Conservation (phyloP, 2,888 invertebrate genomes). For the Platynereis dumerilii region DNA sequence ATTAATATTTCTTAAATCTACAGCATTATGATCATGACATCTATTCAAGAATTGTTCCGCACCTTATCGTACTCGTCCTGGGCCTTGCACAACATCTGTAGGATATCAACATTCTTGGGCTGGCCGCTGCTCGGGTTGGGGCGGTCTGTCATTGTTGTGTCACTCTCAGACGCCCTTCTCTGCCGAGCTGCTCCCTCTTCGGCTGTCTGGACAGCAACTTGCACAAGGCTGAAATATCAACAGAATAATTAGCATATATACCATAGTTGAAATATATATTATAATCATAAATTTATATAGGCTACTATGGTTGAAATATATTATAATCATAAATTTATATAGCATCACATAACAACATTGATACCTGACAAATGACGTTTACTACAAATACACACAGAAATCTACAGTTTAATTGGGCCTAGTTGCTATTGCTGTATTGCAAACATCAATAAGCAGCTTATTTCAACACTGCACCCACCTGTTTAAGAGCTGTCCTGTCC, state of each 20-base stretch:
- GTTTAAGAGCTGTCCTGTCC: conserved; percentile 68
- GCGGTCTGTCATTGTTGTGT: conserved; percentile 34
- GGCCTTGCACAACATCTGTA: conserved; percentile 87
- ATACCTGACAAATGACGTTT: too few species aligned
- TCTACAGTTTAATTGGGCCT: too few species aligned
- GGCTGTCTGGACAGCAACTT: conserved; percentile 42
- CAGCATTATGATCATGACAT: too few species aligned
- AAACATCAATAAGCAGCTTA: too few species aligned
- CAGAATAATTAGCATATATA: background rate
- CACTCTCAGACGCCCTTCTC: conserved; percentile 48
- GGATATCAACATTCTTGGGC: conserved; percentile 64
- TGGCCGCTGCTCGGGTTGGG: background rate
- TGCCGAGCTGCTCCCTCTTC: conserved; percentile 30
- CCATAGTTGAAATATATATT: too few species aligned
- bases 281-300: too few species aligned
- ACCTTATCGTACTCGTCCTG: conserved; percentile 82
- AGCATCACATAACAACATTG: too few species aligned
- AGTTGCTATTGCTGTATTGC: too few species aligned
- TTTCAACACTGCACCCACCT: conserved; percentile 39
- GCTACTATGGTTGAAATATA: too few species aligned
- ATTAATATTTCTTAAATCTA: too few species aligned
- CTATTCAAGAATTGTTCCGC: background rate
- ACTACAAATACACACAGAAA: too few species aligned
- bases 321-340: too few species aligned
- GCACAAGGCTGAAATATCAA: conserved; percentile 39